These are phyloP conservation scores for Stenotaenia linearis DNA, from an alignment of 2,888 invertebrate genomes.

Conservation along the genomic window DNA sequence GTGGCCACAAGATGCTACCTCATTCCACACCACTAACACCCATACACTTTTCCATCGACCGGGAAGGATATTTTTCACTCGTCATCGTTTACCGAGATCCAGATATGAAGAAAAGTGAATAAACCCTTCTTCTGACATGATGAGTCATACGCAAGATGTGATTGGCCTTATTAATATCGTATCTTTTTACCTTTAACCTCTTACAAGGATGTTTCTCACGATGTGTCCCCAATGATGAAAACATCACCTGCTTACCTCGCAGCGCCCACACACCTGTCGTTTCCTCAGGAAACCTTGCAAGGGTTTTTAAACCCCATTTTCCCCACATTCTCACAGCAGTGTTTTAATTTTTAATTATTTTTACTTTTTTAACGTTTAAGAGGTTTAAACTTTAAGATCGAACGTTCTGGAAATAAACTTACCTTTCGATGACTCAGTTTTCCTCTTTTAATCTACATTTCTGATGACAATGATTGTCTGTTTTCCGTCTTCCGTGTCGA, in stretches of 20 bases:
- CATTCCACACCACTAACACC: background rate
- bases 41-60: background rate
- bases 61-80: background rate
- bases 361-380: background rate
- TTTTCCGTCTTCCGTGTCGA: background rate
- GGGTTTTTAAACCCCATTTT: background rate
- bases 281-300: background rate
- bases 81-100: background rate
- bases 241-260: slow-evolving; percentile 17
- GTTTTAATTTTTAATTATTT: background rate
- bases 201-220: slow-evolving; percentile 14
- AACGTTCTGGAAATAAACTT: too few relatives aligned
- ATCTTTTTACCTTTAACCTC: background rate
- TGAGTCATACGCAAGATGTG: background rate
- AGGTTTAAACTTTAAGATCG: background rate
- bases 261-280: slow-evolving; percentile 26
- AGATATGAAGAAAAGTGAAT: background rate
- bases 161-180: background rate
- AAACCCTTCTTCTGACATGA: background rate
- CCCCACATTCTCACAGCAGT: background rate
- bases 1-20: slow-evolving; percentile 7
- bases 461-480: background rate
- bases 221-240: slow-evolving; percentile 24
- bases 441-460: too few relatives aligned
- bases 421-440: background rate